A percentile compares a stretch with the other conserved stretches of the same genome.
Conservation (phyloP, 2,797 vertebrate genomes). For the Enteromius argenteus region DNA sequence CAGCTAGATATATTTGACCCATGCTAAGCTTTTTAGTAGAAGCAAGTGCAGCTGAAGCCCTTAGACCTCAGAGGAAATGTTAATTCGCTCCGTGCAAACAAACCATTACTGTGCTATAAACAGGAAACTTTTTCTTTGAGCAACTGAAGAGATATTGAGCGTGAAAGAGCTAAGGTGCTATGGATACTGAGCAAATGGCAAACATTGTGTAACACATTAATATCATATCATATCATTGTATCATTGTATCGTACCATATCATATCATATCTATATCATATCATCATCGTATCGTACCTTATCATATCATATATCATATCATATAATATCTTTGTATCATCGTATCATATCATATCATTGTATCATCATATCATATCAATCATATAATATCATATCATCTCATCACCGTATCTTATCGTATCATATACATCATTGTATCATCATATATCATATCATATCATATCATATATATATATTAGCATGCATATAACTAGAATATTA, state of each 20-base stretch:
- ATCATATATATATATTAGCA: too few species aligned
- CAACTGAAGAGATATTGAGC: constrained; percentile 18
- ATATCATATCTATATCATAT: too few species aligned
- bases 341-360: too few species aligned
- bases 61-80: constrained; percentile 20
- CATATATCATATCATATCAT: too few species aligned
- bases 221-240: background rate
- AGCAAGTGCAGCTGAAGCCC: constrained; percentile 29
- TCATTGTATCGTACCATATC: too few species aligned
- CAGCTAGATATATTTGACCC: constrained; percentile 24
- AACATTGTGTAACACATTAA: constrained; percentile 24
- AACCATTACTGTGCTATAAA: constrained; percentile 17
- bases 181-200: constrained; percentile 44
- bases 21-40: constrained; percentile 24
- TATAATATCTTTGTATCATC: too few species aligned
- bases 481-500: too few species aligned
- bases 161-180: constrained; percentile 12
- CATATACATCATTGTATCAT: too few species aligned
- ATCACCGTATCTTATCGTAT: too few species aligned
- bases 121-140: constrained; percentile 18
- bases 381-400: too few species aligned
- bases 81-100: constrained; percentile 20
- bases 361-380: background rate
- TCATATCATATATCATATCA: too few species aligned
- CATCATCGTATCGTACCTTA: too few species aligned